These are phyloP conservation scores for Eilema depressum DNA, from an alignment of 2,888 invertebrate genomes.

Conservation along the genomic window DNA sequence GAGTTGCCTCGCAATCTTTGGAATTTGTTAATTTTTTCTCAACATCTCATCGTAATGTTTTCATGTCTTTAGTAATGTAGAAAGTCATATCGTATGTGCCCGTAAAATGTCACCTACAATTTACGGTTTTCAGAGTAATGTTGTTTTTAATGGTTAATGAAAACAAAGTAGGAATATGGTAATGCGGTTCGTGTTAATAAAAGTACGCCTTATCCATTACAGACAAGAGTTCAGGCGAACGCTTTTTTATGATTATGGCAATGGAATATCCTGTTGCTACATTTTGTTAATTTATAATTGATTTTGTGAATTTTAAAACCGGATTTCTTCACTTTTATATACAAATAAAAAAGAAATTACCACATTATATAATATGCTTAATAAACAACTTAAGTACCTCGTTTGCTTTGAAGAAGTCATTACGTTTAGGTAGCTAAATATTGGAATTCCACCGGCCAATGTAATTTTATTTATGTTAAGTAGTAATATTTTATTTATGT, in stretches of 20 bases:
- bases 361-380: not conserved
- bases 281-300: not conserved
- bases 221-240: conserved; percentile 16
- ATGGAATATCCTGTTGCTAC: conserved; percentile 11
- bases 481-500: no score
- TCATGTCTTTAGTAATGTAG: conserved; percentile 28
- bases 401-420: not conserved
- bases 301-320: conserved; percentile 1
- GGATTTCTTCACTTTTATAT: not conserved
- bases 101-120: conserved; percentile 35
- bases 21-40: conserved; percentile 44
- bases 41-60: conserved; percentile 29
- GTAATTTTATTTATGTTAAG: no score
- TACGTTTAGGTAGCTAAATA: no score
- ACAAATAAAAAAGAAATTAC: not conserved
- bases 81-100: conserved; percentile 35
- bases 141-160: conserved; percentile 10
- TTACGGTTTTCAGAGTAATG: conserved; percentile 25
- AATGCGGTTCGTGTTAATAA: conserved; percentile 22
- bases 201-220: conserved; percentile 13
- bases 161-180: conserved; percentile 14
- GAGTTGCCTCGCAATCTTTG: conserved; percentile 34
- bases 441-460: no score
- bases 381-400: not conserved
- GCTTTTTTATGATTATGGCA: conserved; percentile 18